Conservation (phyloP, 2,888 invertebrate genomes). For the Drosophila pegasa region DNA sequence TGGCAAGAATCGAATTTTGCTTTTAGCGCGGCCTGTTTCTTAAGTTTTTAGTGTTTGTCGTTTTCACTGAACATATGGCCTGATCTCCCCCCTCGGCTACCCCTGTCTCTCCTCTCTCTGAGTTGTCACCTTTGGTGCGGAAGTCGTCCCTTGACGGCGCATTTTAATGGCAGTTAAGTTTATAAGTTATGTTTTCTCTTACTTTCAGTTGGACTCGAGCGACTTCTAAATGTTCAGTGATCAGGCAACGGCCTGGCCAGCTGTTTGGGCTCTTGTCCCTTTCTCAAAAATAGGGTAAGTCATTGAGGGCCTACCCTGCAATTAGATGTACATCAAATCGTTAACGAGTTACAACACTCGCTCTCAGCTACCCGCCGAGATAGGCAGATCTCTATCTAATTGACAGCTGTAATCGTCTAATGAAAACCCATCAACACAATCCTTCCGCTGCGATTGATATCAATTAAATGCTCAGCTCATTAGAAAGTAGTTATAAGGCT, state of each 20-base stretch:
- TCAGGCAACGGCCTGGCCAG: constrained; percentile 59
- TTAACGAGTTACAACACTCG: constrained; percentile 43
- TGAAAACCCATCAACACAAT: constrained; percentile 34
- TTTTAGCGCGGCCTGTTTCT: constrained; percentile 80
- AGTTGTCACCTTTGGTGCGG: constrained; percentile 74
- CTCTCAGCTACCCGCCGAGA: constrained; percentile 22
- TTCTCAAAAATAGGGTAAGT: constrained; percentile 23
- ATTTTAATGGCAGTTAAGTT: constrained; percentile 74
- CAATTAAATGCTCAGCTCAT: constrained; percentile 60
- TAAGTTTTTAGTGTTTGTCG: constrained; percentile 73
- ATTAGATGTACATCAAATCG: constrained; percentile 50
- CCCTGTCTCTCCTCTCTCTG: constrained; percentile 14
- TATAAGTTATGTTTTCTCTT: constrained; percentile 65
- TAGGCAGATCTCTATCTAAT: constrained; percentile 45
- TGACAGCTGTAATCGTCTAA: constrained; percentile 56
- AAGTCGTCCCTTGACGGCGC: constrained; percentile 65
- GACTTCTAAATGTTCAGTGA: constrained; percentile 22
- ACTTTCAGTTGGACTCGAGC: constrained; percentile 5
- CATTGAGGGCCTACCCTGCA: constrained; percentile 45
- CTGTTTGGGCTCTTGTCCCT: constrained; percentile 64
- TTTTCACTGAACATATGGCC: constrained; percentile 75
- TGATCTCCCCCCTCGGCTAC: constrained; percentile 40
- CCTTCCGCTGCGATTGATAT: constrained; percentile 53
- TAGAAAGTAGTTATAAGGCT: constrained; percentile 35
- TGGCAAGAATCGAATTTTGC: constrained; percentile 79